These are phyloP conservation scores for Scaptomyza tumidula DNA, from an alignment of 2,888 invertebrate genomes.

Conservation along the genomic window DNA sequence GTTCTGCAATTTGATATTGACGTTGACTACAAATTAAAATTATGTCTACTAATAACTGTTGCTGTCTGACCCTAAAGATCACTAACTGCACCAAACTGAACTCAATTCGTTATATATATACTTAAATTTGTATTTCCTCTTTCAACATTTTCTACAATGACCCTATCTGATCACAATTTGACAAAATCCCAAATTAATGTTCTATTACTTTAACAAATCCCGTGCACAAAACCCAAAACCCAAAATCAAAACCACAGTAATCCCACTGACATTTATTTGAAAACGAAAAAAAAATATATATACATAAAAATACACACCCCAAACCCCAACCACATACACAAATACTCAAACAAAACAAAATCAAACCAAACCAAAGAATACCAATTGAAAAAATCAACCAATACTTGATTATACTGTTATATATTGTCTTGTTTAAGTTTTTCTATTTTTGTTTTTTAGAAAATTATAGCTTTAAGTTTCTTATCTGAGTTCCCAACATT, in stretches of 20 bases:
- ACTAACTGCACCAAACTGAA: slow-evolving; percentile 68
- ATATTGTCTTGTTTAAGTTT: slow-evolving; percentile 73
- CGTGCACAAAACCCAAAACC: slow-evolving; percentile 61
- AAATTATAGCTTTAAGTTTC: slow-evolving; percentile 70
- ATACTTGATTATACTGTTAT: slow-evolving; percentile 64
- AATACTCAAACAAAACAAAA: slow-evolving; percentile 57
- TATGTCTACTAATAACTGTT: slow-evolving; percentile 38
- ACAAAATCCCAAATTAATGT: slow-evolving; percentile 40
- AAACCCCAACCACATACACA: slow-evolving; percentile 58
- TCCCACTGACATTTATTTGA: slow-evolving; percentile 64
- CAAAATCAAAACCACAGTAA: slow-evolving; percentile 46
- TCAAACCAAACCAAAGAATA: slow-evolving; percentile 45
- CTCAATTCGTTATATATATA: slow-evolving; percentile 44
- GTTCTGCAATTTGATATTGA: slow-evolving; percentile 86
- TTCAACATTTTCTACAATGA: slow-evolving; percentile 30
- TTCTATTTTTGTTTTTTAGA: slow-evolving; percentile 69
- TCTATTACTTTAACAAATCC: slow-evolving; percentile 59
- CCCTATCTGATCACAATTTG: slow-evolving; percentile 42
- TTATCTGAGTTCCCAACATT: slow-evolving; percentile 41
- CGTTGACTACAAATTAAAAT: slow-evolving; percentile 40
- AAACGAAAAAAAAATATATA: slow-evolving; percentile 21
- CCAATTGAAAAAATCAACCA: slow-evolving; percentile 45
- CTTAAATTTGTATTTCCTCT: slow-evolving; percentile 32
- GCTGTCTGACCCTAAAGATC: slow-evolving; percentile 36
- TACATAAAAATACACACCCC: slow-evolving; percentile 29